A percentile compares a stretch with the other conserved stretches of the same genome.
Evolutionary conservation across 2,888 invertebrate species (phyloP).

Genomic region (Orthosia cruda): DNA sequence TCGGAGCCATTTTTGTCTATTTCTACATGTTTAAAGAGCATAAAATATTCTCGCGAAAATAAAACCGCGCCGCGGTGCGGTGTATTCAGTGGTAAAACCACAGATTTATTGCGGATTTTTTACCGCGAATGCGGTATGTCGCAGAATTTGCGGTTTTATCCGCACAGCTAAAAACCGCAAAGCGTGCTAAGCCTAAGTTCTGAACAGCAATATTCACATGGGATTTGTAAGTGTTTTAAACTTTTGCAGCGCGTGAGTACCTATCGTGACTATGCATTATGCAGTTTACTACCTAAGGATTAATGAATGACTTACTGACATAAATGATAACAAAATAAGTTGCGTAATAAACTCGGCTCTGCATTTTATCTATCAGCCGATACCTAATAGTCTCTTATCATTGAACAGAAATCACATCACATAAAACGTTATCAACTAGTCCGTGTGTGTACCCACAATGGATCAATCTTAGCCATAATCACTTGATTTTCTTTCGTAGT

Average conservation of each 20-base stretch:
- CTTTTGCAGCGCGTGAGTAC: background rate
- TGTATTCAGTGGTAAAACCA: too few relatives aligned
- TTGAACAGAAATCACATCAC: constrained; percentile 75
- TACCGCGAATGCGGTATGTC: too few relatives aligned
- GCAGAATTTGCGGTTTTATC: too few relatives aligned
- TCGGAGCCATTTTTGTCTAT: too few relatives aligned
- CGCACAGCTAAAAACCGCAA: too few relatives aligned
- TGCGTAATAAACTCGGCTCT: constrained; percentile 28
- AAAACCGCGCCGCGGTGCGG: too few relatives aligned
- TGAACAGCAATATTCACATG: background rate
- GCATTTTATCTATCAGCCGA: constrained; percentile 25
- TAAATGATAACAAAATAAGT: constrained; percentile 28
- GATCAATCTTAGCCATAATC: constrained; percentile 60
- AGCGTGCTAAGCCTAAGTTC: background rate
- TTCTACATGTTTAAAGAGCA: too few relatives aligned
- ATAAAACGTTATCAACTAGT: constrained; percentile 69
- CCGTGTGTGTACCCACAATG: constrained; percentile 52
- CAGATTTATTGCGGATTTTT: too few relatives aligned
- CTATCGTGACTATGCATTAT: background rate
- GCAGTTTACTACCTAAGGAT: constrained; percentile 8
- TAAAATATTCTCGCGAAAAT: too few relatives aligned
- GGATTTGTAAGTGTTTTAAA: background rate
- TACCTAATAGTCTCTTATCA: constrained; percentile 68
- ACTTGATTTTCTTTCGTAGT: constrained; percentile 28
- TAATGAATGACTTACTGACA: constrained; percentile 13